A percentile compares a stretch with the other conserved stretches of the same genome.
Conservation (phyloP, 2,888 invertebrate species). For the Pyrochroa serraticornis region DNA sequence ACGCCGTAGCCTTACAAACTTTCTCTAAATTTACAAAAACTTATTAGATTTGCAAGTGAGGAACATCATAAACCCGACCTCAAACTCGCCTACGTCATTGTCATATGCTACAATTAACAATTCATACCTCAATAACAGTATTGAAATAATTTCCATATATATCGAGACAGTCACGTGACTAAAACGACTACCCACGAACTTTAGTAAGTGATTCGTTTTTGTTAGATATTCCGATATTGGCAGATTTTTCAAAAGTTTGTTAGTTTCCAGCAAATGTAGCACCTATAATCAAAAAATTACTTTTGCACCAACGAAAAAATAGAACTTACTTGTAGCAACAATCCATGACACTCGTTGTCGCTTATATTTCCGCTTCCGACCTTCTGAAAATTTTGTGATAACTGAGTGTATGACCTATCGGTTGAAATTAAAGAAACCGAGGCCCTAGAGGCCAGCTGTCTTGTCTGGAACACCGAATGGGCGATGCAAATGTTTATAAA, state of each 20-base stretch:
- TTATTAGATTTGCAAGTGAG: no score
- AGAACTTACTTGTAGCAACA: conserved; percentile 66
- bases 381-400: conserved; percentile 43
- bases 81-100: conserved; percentile 1
- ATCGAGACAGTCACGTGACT: conserved; percentile 48
- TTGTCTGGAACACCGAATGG: conserved; percentile 71
- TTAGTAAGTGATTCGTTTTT: conserved; percentile 43
- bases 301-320: conserved; percentile 42
- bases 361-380: conserved; percentile 44
- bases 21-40: not conserved
- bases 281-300: conserved; percentile 39
- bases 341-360: conserved; percentile 71
- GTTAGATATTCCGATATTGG: conserved; percentile 37
- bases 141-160: conserved; percentile 49
- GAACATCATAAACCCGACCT: no score
- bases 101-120: not conserved
- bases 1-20: no score
- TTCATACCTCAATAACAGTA: conserved; percentile 43
- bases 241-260: conserved; percentile 33
- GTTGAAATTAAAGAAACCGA: conserved; percentile 65
- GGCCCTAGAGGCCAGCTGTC: conserved; percentile 76
- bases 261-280: conserved; percentile 44
- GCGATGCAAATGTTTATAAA: conserved; percentile 68
- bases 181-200: conserved; percentile 38
- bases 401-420: conserved; percentile 46